phyloP scores from a whole-genome alignment of 1,140 invertebrate genomes.

The Cylas formicarius region DNA sequence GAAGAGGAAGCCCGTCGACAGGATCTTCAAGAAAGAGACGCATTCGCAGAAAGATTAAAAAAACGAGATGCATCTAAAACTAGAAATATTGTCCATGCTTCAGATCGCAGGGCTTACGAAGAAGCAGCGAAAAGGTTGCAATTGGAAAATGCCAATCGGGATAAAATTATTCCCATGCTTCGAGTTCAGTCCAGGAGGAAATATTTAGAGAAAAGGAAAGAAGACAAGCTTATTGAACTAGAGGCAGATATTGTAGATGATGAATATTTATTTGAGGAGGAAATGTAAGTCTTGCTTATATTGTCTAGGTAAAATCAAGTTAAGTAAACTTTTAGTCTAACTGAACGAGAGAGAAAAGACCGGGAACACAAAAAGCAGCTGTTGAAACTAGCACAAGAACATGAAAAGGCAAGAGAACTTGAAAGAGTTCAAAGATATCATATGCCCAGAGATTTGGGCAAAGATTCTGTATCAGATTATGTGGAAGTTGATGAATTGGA shows the following conservation, averaged over 20 bases:
- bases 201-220: slow-evolving; percentile 93
- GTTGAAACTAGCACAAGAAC: slow-evolving; percentile 85
- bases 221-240: slow-evolving; percentile 92
- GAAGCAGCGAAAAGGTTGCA: slow-evolving; percentile 90
- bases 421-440: slow-evolving; percentile 89
- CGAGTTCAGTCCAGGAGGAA: slow-evolving; percentile 85
- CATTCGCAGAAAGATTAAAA: slow-evolving; percentile 82
- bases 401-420: slow-evolving; percentile 86
- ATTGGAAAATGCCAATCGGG: slow-evolving; percentile 74
- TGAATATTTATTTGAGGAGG: slow-evolving; percentile 88
- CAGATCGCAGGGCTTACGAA: slow-evolving; percentile 73
- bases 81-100: slow-evolving; percentile 66
- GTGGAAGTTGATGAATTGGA: slow-evolving; percentile 84
- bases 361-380: slow-evolving; percentile 88
- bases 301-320: slow-evolving; percentile 1
- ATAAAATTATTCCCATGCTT: slow-evolving; percentile 80
- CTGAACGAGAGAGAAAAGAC: slow-evolving; percentile 75
- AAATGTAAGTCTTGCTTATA: slow-evolving; percentile 55
- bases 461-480: slow-evolving; percentile 64
- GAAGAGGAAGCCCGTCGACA: slow-evolving; percentile 52
- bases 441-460: slow-evolving; percentile 78
- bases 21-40: slow-evolving; percentile 90
- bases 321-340: slow-evolving; percentile 56
- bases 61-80: slow-evolving; percentile 87
- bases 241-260: slow-evolving; percentile 95